A percentile compares a stretch with the other conserved stretches of the same genome.
Conservation (phyloP, 92 coral and sea anemone genomes). For the Galaxea fascicularis region DNA sequence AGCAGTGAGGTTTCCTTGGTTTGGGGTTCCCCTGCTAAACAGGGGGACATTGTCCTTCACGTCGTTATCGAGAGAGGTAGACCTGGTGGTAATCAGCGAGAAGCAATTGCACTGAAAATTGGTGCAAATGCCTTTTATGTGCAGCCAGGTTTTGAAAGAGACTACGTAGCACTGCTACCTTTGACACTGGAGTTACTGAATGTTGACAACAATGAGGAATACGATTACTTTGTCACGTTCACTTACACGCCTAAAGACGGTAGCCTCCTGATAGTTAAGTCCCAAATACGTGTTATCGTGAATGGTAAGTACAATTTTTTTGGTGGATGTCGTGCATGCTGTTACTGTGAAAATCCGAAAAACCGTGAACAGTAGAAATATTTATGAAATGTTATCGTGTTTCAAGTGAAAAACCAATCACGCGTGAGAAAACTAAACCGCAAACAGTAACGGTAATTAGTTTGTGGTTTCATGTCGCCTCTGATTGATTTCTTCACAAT, state of each 20-base stretch:
- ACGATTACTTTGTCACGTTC: neutral
- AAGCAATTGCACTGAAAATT: neutral
- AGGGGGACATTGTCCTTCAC: neutral
- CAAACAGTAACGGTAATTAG: too few relatives aligned
- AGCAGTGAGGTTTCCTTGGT: neutral
- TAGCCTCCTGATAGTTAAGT: neutral
- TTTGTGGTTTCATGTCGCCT: too few relatives aligned
- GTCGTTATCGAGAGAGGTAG: too few relatives aligned
- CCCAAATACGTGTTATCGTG: too few relatives aligned
- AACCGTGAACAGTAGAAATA: too few relatives aligned
- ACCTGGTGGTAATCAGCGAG: neutral
- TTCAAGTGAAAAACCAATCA: too few relatives aligned
- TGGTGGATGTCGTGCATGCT: too few relatives aligned
- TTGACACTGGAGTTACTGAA: neutral
- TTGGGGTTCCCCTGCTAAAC: neutral
- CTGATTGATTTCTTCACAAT: too few relatives aligned
- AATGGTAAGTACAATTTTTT: too few relatives aligned
- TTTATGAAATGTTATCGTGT: too few relatives aligned
- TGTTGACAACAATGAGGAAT: neutral
- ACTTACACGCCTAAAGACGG: neutral
- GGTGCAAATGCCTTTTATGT: neutral
- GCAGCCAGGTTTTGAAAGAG: neutral
- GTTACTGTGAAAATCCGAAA: too few relatives aligned
- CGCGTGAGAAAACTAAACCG: too few relatives aligned
- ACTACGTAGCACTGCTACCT: neutral